Evolutionary conservation across 2,113 vertebrate genomes (phyloP).

Genomic region (Cyanocitta stelleri): DNA sequence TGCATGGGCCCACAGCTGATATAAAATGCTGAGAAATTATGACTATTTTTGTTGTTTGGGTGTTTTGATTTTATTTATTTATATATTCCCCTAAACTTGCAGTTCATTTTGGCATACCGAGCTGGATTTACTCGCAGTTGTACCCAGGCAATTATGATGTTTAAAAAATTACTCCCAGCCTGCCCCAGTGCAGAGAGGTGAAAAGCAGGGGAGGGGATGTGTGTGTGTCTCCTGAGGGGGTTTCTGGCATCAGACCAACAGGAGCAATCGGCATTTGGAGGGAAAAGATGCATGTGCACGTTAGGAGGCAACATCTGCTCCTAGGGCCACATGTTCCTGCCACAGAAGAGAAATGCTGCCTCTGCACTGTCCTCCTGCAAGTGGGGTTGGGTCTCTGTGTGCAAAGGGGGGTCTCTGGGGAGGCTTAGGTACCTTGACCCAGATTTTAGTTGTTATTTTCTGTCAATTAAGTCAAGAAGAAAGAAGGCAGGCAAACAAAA

Average conservation of each 20-base stretch:
- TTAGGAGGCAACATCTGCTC: conserved; percentile 11
- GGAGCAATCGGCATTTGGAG: background rate
- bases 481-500: background rate
- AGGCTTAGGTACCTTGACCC: background rate
- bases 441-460: background rate
- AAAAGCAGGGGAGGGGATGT: background rate
- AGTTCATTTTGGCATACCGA: background rate
- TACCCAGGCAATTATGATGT: background rate
- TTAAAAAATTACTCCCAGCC: background rate
- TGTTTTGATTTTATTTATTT: background rate
- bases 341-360: background rate
- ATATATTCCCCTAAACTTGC: background rate
- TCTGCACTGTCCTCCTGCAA: background rate
- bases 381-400: background rate
- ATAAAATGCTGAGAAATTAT: conserved; percentile 31
- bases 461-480: background rate
- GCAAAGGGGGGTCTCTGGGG: background rate
- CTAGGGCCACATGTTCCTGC: background rate
- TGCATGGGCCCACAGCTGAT: conserved; percentile 36
- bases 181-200: background rate
- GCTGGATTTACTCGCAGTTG: background rate
- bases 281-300: background rate
- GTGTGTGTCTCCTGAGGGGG: background rate
- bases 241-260: background rate
- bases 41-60: conserved; percentile 19